Percentiles rank a stretch among this genome's conserved stretches.
Conservation (phyloP, 2,797 vertebrate species). For the Hydrocynus forskahlii region DNA sequence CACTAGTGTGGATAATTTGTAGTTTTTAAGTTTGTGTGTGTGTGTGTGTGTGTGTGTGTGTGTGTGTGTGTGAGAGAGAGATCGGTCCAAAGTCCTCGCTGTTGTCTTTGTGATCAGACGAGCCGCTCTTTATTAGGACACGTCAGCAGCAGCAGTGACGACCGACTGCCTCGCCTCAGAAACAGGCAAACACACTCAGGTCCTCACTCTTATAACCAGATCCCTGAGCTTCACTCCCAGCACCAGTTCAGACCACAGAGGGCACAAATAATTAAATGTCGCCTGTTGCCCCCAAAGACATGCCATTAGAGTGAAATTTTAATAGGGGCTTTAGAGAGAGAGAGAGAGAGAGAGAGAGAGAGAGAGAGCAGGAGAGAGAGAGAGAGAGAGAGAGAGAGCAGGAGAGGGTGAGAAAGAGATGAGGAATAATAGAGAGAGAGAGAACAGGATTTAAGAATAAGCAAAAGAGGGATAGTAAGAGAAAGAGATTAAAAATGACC, state of each 20-base stretch:
- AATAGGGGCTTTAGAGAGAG: neutral
- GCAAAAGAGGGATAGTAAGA: too few species aligned
- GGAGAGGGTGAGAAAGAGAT: neutral
- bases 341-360: too few species aligned
- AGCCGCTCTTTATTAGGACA: conserved; percentile 9
- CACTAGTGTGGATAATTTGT: too few species aligned
- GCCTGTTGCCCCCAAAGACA: neutral
- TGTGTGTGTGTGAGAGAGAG: too few species aligned
- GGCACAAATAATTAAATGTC: neutral
- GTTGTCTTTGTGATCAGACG: conserved; percentile 13
- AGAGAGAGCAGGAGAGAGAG: neutral
- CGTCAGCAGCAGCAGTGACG: neutral
- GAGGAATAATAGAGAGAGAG: too few species aligned
- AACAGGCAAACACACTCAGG: conserved; percentile 1
- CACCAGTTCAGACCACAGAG: neutral
- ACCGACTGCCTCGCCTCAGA: neutral
- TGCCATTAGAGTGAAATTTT: neutral
- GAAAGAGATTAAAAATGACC: too few species aligned
- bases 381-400: neutral
- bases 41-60: too few species aligned
- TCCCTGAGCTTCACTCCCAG: neutral
- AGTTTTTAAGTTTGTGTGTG: too few species aligned
- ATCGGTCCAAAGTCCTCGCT: too few species aligned
- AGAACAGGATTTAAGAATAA: too few species aligned
- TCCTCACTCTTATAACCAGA: neutral